Evolutionary conservation across 2,888 invertebrate genomes (phyloP).

Genomic region (Biston stratarius): DNA sequence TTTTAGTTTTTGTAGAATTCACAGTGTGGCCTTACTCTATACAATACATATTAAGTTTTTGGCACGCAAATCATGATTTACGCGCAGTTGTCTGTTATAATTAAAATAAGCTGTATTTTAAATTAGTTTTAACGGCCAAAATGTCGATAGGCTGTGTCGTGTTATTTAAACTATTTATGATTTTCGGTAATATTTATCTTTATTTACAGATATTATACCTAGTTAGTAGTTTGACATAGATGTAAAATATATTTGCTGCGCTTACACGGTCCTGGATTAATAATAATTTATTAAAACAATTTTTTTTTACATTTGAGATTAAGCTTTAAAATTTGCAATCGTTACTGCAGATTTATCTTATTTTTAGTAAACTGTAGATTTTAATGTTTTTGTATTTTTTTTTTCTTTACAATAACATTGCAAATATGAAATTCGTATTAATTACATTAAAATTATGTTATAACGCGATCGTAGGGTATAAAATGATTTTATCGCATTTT

Average conservation of each 20-base stretch:
- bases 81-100: conserved; percentile 41
- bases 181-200: conserved; percentile 27
- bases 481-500: not conserved
- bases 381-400: not conserved
- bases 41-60: conserved; percentile 36
- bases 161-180: conserved; percentile 50
- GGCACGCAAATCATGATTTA: conserved; percentile 28
- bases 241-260: conserved; percentile 4
- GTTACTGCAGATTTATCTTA: not conserved
- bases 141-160: conserved; percentile 72
- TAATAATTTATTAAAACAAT: conserved; percentile 3
- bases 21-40: conserved; percentile 37
- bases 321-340: not conserved
- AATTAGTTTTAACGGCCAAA: conserved; percentile 64
- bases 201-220: conserved; percentile 18
- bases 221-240: conserved; percentile 21
- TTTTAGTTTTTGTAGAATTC: conserved; percentile 14
- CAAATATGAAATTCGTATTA: not conserved
- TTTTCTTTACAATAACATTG: not conserved
- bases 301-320: not conserved
- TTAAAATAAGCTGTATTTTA: conserved; percentile 27
- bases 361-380: conserved; percentile 2
- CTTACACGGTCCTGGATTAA: not conserved
- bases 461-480: not conserved
- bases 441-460: not conserved